phyloP scores from a whole-genome alignment of 2,888 invertebrate genomes.

The Torymus texanus region DNA sequence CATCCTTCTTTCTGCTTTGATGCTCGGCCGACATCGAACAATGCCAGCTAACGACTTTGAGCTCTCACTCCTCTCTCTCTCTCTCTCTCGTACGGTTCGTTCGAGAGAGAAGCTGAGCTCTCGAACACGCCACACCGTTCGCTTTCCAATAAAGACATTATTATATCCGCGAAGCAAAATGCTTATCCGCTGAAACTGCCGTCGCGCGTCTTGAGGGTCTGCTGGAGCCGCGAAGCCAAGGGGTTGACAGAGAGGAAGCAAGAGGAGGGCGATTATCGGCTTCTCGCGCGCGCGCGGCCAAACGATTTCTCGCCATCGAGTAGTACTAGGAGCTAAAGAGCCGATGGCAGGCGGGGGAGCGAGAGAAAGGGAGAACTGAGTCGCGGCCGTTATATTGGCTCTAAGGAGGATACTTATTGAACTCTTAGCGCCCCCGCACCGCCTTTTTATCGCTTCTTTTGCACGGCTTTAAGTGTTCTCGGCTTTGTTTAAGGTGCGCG shows the following conservation, averaged over 20 bases:
- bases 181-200: constrained; percentile 68
- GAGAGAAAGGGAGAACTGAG: constrained; percentile 55
- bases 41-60: constrained; percentile 54
- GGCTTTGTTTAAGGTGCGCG: constrained; percentile 64
- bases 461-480: constrained; percentile 66
- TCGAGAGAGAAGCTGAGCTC: constrained; percentile 22
- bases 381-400: constrained; percentile 68
- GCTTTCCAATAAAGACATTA: constrained; percentile 74
- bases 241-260: constrained; percentile 14
- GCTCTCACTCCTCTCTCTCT: constrained; percentile 15
- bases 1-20: constrained; percentile 51
- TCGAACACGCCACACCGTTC: constrained; percentile 61
- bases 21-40: constrained; percentile 52
- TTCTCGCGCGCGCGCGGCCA: constrained; percentile 62
- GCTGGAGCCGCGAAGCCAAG: constrained; percentile 25
- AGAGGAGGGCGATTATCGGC: constrained; percentile 69
- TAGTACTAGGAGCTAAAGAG: constrained; percentile 38
- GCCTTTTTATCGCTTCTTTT: constrained; percentile 67
- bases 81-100: background rate
- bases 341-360: constrained; percentile 52
- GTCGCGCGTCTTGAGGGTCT: constrained; percentile 15
- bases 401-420: constrained; percentile 73
- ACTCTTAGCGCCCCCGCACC: constrained; percentile 67
- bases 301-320: constrained; percentile 59
- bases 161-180: constrained; percentile 60